A percentile compares a stretch with the other conserved stretches of the same genome.
Evolutionary conservation across 2,113 vertebrate species (phyloP).

Genomic region (Macroglossus sobrinus): DNA sequence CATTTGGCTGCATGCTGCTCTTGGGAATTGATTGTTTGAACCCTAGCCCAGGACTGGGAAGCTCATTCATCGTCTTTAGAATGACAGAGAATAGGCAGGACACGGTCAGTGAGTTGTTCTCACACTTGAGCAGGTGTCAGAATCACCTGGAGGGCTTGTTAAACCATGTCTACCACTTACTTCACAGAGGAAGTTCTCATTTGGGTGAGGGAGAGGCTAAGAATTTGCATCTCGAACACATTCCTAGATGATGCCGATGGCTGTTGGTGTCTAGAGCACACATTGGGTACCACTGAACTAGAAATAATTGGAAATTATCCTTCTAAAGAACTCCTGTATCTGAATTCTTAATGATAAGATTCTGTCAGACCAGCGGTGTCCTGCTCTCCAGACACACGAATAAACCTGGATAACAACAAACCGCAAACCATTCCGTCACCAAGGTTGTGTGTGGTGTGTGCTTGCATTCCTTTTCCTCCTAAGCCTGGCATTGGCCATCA

Average conservation of each 20-base stretch:
- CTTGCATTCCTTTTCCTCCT: background rate
- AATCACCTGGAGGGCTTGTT: background rate
- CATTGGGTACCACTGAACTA: background rate
- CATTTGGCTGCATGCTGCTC: too few species aligned
- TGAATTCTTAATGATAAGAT: background rate
- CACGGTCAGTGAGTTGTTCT: background rate
- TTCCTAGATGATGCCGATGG: background rate
- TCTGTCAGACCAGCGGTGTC: accelerated
- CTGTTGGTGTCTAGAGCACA: background rate
- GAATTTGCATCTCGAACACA: background rate
- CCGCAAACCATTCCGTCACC: background rate
- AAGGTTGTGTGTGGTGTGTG: accelerated
- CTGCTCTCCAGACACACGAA: too few species aligned
- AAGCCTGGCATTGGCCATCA: background rate
- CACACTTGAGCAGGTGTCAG: accelerated
- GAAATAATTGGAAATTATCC: too few species aligned
- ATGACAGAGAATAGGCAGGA: background rate
- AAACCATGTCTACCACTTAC: background rate
- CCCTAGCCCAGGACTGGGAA: too few species aligned
- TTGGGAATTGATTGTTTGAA: background rate
- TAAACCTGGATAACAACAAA: background rate
- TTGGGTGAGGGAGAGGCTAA: background rate
- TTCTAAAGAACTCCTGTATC: background rate
- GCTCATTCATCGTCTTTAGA: background rate
- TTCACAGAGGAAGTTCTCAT: background rate